These are phyloP conservation scores for Pedionomus torquatus DNA, from an alignment of 2,113 vertebrate species.

Conservation along the genomic window DNA sequence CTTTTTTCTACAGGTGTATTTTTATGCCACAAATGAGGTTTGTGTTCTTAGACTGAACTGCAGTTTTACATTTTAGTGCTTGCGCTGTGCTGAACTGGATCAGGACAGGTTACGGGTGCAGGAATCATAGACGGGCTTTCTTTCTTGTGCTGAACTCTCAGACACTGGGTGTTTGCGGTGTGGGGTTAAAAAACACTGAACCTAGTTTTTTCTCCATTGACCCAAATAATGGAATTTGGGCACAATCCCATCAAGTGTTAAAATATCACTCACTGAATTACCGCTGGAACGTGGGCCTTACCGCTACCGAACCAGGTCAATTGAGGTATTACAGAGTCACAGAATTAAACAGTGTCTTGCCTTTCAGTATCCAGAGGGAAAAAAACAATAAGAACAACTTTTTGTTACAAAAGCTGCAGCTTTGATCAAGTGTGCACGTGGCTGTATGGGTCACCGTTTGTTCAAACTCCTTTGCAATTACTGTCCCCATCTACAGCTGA, in stretches of 20 bases:
- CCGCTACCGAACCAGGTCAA: neutral
- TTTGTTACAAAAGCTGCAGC: neutral
- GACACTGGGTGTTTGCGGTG: neutral
- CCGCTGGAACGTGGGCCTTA: neutral
- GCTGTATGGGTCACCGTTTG: neutral
- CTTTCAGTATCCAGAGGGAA: neutral
- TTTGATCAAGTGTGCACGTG: rapidly evolving
- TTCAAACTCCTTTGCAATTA: neutral
- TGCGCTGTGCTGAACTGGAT: neutral
- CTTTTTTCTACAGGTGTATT: neutral
- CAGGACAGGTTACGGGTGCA: neutral
- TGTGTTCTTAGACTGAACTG: neutral
- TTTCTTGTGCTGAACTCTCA: neutral
- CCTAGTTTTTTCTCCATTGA: neutral
- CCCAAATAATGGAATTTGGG: neutral
- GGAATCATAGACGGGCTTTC: neutral
- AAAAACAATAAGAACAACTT: neutral
- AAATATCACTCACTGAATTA: neutral
- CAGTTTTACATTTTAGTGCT: neutral
- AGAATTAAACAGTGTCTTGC: neutral
- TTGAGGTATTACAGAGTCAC: neutral
- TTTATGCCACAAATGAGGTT: neutral
- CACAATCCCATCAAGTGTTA: rapidly evolving
- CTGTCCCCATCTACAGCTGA: neutral
- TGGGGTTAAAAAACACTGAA: neutral